phyloP scores from a whole-genome alignment of 2,888 invertebrate species.

The Junonia oenone region DNA sequence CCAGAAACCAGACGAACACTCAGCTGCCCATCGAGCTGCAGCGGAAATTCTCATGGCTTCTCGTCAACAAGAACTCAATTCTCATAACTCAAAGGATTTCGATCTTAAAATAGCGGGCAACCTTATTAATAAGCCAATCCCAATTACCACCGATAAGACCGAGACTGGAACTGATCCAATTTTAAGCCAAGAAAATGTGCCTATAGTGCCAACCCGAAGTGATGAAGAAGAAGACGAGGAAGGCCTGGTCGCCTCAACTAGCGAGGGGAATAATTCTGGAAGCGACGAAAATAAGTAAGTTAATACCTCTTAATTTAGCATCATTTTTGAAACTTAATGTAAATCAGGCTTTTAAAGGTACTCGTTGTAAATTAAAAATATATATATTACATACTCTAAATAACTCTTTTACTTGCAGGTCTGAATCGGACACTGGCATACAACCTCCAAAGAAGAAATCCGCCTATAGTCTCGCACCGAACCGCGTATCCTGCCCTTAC shows the following conservation, averaged over 20 bases:
- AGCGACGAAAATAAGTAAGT: slow-evolving; percentile 88
- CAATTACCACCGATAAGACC: slow-evolving; percentile 41
- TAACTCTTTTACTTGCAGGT: slow-evolving; percentile 63
- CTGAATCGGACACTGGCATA: slow-evolving; percentile 81
- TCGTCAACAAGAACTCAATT: slow-evolving; percentile 61
- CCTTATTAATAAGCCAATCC: slow-evolving; percentile 74
- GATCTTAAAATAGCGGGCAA: slow-evolving; percentile 78
- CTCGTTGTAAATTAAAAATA: no score
- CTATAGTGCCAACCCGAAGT: slow-evolving; percentile 77
- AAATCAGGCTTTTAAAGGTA: no score
- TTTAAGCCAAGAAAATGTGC: slow-evolving; percentile 85
- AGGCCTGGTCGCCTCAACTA: slow-evolving; percentile 88
- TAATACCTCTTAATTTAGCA: no score
- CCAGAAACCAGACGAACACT: slow-evolving; percentile 51
- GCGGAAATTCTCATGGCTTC: slow-evolving; percentile 79
- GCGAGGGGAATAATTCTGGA: slow-evolving; percentile 90
- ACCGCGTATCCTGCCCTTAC: slow-evolving; percentile 94
- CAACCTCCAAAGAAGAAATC: slow-evolving; percentile 90
- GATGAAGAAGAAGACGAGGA: slow-evolving; percentile 88
- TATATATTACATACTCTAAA: no score
- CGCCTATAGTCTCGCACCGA: slow-evolving; percentile 96
- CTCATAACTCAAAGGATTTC: slow-evolving; percentile 53
- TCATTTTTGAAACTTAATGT: no score
- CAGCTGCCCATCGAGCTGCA: slow-evolving; percentile 77
- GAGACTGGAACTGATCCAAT: slow-evolving; percentile 66